These are phyloP conservation scores for Papilio polyxenes DNA, from an alignment of 1,140 invertebrate genomes.

Conservation along the genomic window DNA sequence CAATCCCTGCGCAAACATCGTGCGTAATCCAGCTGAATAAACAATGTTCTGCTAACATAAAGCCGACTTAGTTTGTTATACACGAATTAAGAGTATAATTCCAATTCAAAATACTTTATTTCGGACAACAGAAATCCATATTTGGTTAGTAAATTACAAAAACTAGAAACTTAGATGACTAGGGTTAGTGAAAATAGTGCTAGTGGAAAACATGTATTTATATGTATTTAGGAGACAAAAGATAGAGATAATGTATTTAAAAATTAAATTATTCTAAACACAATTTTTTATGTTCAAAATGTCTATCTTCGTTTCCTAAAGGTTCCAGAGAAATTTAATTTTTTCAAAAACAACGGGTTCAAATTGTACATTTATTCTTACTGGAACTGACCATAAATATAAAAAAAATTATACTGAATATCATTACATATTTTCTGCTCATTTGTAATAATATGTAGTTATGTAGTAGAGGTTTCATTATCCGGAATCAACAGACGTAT, in stretches of 20 bases:
- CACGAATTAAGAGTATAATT: neutral
- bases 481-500: neutral
- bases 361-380: neutral
- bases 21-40: constrained; percentile 16
- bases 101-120: too few species aligned
- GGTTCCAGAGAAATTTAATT: neutral
- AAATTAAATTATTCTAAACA: neutral
- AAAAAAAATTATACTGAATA: neutral
- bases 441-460: too few species aligned
- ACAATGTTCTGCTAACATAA: neutral
- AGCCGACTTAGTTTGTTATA: neutral
- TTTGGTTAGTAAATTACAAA: too few species aligned
- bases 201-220: too few species aligned
- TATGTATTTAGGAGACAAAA: too few species aligned
- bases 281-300: too few species aligned
- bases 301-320: too few species aligned
- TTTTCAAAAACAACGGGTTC: too few species aligned
- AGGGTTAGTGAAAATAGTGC: neutral
- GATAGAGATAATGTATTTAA: neutral
- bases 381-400: neutral
- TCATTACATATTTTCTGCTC: too few species aligned
- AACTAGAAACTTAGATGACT: too few species aligned
- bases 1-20: neutral
- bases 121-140: too few species aligned
- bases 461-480: neutral